Base-by-base conservation (phyloP, 2,797 vertebrate genomes). In the Gobionotothen gibberifrons region DNA sequence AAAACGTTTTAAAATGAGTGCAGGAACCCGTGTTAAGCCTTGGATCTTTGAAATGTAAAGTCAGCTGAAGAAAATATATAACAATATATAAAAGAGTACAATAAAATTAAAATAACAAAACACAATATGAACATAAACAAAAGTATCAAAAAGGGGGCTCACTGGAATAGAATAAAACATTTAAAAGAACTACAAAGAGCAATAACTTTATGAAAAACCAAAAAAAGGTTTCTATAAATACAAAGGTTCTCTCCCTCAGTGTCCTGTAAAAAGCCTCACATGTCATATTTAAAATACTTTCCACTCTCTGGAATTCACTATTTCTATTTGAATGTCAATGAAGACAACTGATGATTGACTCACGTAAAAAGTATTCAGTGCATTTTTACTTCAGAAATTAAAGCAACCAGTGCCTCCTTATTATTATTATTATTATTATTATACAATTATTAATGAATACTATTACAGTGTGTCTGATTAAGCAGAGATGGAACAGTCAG, bases 61-160 rank as follows among this genome's bases (percentile, higher is more conserved):
- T 74, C 56, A 72, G 58, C 77, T 22, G 22, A 36, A 73, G 60
- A 75, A 82, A 80, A 78, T n/a, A 59, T 52, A 52, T 54, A 76
- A 81, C 65, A 87, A 82, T 58, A 87, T 74, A 86, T 76, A 85
- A 88, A 77, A 75, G 69, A 81, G 42, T 67, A 81, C 51, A 83
- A 78, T 80, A 81, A 81, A 82, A 85, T 77, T 83, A 85, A 79
- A 89, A 36, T 36, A 49, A 32, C 14, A 66, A 26, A 51, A 86
- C 53, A 85, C 29, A 84, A 64, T 72, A 84, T 72, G 19, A 90
- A 89, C 82, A 88, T 53, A 79, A 85, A 85, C 81, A 78, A 9
- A 36, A 72, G 82, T 93, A 94, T 93, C 83, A 93, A 93, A 93
- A 94, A 93, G 76, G n/a, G 48, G 66, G 82, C 55, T 78, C 73